A percentile compares a stretch with the other conserved stretches of the same genome.
phyloP scores from a whole-genome alignment of 2,797 vertebrate genomes.

The Sebastes trivittatus region DNA sequence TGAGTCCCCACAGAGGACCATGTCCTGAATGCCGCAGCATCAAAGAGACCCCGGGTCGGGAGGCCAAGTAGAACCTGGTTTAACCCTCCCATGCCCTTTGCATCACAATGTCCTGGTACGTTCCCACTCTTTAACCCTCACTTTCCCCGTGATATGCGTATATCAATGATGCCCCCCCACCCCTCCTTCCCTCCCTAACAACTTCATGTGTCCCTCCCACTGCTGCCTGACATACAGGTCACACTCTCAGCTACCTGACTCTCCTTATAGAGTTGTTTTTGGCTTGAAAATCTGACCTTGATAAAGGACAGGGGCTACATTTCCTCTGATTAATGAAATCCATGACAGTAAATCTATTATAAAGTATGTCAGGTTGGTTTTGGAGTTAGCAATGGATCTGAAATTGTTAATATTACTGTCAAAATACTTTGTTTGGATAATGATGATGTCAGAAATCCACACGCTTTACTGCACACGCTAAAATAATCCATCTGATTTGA shows the following conservation, averaged over 20 bases:
- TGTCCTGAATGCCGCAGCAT: constrained; percentile 66
- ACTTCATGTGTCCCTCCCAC: constrained; percentile 47
- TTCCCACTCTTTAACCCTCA: constrained; percentile 73
- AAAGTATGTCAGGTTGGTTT: background rate
- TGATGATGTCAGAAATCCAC: background rate
- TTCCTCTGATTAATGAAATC: background rate
- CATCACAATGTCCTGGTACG: constrained; percentile 77
- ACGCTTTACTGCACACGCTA: background rate
- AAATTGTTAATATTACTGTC: background rate
- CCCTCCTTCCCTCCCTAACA: constrained; percentile 26
- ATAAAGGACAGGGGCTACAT: background rate
- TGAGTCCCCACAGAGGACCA: constrained; percentile 56
- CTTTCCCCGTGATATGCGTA: constrained; percentile 75
- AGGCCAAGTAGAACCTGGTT: constrained; percentile 68
- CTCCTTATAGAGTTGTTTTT: background rate
- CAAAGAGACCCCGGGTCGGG: constrained; percentile 74
- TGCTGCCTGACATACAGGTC: constrained; percentile 21
- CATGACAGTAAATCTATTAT: background rate
- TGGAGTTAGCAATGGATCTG: background rate
- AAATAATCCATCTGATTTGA: constrained; percentile 1
- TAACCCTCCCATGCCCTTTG: constrained; percentile 71
- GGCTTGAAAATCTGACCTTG: background rate
- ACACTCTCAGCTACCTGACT: constrained; percentile 17
- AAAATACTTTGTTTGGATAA: background rate
- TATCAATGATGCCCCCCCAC: constrained; percentile 60